Evolutionary conservation across 2,888 invertebrate species (phyloP), one percentile per base, ranked within the genome.

Genomic region (Erebia ligea): DNA sequence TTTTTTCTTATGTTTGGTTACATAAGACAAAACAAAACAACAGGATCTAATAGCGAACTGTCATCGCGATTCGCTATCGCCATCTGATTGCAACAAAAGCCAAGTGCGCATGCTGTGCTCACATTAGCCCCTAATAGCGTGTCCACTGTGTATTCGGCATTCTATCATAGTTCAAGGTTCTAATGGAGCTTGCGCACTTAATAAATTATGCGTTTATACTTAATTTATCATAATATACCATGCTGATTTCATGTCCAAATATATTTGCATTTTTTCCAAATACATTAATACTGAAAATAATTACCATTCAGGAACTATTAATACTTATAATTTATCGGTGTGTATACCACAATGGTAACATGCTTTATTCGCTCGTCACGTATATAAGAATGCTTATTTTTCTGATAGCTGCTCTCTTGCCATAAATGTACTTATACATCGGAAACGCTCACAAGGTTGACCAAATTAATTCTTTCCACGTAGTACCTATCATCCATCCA

Each of bases 151-250:
- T 84, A 86, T 88, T 89, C 85, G 84, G 83, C 81, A 61, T 50
- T 70, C 57, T 83, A 84, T 82, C 86, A 90, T 84, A 91, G 90
- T 89, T 91, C 91, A 91, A 88, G 90, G 88, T 70, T 78, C 70
- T 81, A 78, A 80, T 72, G 73, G 64, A 42, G 63, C 64, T 52
- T 69, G 34, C 50, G 58, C 71, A 71, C 48, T 40, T 59, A 15
- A 56, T 65, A 56, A 65, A 56, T 25, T 61, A 34, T 65, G 52
- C 34, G 45, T 62, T 63, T 63, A 34, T 42, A 48, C 63, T 57
- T 34, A 54, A 62, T 52, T 63, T 34, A 63, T 56, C 45, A 50
- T 57, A 56, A 21, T 45, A n/a, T 45, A 45, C 52, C 25, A 59
- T 17, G 40, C 59, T 42, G 57, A 57, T 59, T 42, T 59, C 17